Conservation (phyloP, 2,797 vertebrate species). For the Cetoscarus ocellatus region DNA sequence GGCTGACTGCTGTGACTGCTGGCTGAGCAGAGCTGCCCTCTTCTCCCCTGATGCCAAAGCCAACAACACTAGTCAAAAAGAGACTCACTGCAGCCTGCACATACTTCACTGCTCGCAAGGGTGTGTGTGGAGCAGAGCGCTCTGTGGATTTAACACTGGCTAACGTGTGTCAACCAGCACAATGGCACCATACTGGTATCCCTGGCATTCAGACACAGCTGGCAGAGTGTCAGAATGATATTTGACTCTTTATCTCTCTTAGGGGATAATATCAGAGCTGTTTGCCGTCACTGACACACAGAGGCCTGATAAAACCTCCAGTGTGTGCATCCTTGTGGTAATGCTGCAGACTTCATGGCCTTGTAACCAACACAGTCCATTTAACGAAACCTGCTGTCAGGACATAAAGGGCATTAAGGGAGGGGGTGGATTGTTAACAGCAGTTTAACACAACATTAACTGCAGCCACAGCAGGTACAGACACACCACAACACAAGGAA, state of each 20-base stretch:
- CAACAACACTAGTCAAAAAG: conserved; percentile 66
- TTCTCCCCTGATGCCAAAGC: conserved; percentile 54
- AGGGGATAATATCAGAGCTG: conserved; percentile 62
- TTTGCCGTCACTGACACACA: conserved; percentile 50
- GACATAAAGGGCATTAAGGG: conserved; percentile 31
- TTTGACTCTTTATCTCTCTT: conserved; percentile 49
- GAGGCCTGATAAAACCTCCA: conserved; percentile 51
- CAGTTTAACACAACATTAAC: conserved; percentile 57
- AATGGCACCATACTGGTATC: conserved; percentile 26
- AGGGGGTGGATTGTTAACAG: conserved; percentile 27
- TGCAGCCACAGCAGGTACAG: background rate
- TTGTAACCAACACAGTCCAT: conserved; percentile 65
- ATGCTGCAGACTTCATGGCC: conserved; percentile 54
- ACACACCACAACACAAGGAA: too few relatives aligned
- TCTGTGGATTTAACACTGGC: background rate
- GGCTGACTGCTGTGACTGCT: conserved; percentile 69
- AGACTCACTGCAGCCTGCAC: conserved; percentile 47
- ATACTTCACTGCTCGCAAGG: conserved; percentile 61
- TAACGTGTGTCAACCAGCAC: conserved; percentile 27
- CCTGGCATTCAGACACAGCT: conserved; percentile 62
- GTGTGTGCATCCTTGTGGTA: conserved; percentile 43
- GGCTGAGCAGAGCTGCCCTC: conserved; percentile 62
- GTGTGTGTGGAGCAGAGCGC: conserved; percentile 35
- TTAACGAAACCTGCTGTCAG: conserved; percentile 61
- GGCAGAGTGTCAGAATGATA: conserved; percentile 61